Conservation (phyloP, 2,888 invertebrate species). For the Sinodicranocentrus sp. region DNA sequence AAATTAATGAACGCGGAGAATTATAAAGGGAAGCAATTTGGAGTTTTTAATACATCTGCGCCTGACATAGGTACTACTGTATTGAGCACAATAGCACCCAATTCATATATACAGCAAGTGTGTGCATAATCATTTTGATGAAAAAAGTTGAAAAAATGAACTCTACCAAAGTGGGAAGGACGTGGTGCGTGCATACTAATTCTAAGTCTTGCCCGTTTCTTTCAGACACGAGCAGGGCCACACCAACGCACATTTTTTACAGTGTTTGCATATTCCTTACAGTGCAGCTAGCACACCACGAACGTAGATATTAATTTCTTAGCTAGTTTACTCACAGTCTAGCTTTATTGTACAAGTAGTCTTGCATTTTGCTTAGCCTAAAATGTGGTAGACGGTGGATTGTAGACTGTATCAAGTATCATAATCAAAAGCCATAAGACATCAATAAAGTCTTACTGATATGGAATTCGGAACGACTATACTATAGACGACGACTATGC, state of each 20-base stretch:
- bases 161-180: slow-evolving; percentile 7
- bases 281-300: too few relatives aligned
- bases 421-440: slow-evolving; percentile 47
- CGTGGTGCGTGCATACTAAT: not conserved
- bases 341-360: too few relatives aligned
- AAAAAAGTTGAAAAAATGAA: not conserved
- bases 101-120: too few relatives aligned
- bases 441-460: slow-evolving; percentile 27
- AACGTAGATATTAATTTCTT: too few relatives aligned
- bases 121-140: not conserved
- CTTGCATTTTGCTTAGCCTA: too few relatives aligned
- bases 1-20: too few relatives aligned
- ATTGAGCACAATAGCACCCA: too few relatives aligned
- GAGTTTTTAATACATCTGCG: too few relatives aligned
- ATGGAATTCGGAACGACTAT: not conserved
- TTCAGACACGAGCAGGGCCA: not conserved
- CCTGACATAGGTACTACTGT: too few relatives aligned
- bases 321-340: too few relatives aligned
- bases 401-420: slow-evolving; percentile 29
- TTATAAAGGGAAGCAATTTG: too few relatives aligned
- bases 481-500: too few relatives aligned
- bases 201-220: not conserved
- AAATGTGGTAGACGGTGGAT: not conserved
- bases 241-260: slow-evolving; percentile 11
- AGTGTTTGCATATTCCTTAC: not conserved